A percentile compares a stretch with the other conserved stretches of the same genome.
These are phyloP conservation scores for Vannuccia rotundouncinata DNA, from an alignment of 2,888 invertebrate genomes.

Conservation along the genomic window DNA sequence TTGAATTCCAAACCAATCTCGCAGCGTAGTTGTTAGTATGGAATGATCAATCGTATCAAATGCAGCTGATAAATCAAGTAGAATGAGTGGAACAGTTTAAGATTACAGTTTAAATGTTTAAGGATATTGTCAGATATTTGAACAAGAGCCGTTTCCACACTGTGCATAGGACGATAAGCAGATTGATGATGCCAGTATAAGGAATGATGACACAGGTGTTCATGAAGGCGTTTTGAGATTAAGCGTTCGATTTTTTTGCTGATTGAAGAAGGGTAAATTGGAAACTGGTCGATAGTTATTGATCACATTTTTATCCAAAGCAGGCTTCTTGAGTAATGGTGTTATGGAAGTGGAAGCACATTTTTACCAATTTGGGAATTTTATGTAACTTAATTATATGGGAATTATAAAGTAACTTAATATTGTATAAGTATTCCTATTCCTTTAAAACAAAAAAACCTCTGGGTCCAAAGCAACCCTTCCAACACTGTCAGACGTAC, in stretches of 20 bases:
- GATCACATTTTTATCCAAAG: background rate
- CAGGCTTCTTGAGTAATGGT: background rate
- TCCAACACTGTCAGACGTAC: no score
- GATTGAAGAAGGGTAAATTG: background rate
- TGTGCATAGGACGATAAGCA: background rate
- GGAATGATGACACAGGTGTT: background rate
- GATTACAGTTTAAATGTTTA: background rate
- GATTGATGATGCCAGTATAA: background rate
- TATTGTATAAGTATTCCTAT: no score
- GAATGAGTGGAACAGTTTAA: background rate
- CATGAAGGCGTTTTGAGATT: background rate
- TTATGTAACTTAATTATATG: no score
- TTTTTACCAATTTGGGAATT: background rate
- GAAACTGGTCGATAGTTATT: background rate
- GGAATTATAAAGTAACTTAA: no score
- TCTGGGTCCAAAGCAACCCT: no score
- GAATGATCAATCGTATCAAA: conserved; percentile 20
- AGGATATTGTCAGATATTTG: conserved; percentile 2
- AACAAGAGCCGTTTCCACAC: background rate
- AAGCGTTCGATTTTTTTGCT: background rate
- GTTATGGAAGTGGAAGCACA: background rate
- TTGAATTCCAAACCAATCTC: conserved; percentile 15
- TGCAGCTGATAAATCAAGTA: background rate
- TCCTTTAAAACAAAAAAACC: no score
- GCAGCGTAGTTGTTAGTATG: background rate